Evolutionary conservation across 1,140 invertebrate genomes (phyloP).

Genomic region (Bombus fervidus): DNA sequence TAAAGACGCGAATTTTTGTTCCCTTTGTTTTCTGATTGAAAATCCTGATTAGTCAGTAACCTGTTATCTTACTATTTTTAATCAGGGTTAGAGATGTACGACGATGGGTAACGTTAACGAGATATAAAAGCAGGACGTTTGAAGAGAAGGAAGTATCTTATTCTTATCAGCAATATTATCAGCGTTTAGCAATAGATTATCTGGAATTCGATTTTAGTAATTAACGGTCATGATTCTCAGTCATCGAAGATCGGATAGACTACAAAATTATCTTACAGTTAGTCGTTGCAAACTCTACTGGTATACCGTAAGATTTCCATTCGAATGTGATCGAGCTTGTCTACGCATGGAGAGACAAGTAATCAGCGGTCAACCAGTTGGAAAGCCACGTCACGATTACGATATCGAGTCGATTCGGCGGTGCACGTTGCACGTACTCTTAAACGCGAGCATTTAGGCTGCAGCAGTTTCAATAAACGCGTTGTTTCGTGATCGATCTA

Average conservation of each 20-base stretch:
- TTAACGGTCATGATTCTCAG: background rate
- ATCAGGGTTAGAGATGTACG: background rate
- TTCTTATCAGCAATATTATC: too few relatives aligned
- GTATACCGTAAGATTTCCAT: background rate
- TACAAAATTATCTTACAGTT: background rate
- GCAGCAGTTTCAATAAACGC: conserved; percentile 1
- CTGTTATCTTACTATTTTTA: background rate
- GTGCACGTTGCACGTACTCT: background rate
- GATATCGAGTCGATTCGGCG: conserved; percentile 6
- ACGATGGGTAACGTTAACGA: background rate
- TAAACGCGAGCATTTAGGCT: background rate
- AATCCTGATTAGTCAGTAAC: background rate
- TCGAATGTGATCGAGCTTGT: background rate
- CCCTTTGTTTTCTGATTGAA: background rate
- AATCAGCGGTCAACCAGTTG: conserved; percentile 9
- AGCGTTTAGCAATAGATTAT: background rate
- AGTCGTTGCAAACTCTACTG: background rate
- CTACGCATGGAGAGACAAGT: background rate
- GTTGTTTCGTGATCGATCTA: background rate
- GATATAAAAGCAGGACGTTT: background rate
- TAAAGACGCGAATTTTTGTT: background rate
- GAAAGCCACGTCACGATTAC: conserved; percentile 29
- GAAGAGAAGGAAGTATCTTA: background rate
- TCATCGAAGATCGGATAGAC: too few relatives aligned
- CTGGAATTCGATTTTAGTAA: background rate